phyloP scores from a whole-genome alignment of 2,797 vertebrate genomes.

The Sphenopsis melanotis region DNA sequence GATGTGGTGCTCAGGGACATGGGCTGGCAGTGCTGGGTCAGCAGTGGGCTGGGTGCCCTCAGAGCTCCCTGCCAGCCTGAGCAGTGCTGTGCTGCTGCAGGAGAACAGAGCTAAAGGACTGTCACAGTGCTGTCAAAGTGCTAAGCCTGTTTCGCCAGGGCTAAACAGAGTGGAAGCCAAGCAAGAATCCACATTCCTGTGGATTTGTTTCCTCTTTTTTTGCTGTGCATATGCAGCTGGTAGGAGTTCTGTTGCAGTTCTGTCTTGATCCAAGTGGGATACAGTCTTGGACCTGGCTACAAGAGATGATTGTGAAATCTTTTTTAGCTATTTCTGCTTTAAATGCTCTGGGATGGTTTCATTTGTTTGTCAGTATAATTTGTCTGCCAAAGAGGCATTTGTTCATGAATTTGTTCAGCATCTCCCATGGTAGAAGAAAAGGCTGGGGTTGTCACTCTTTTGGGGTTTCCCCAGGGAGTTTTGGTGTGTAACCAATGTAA shows the following conservation, averaged over 20 bases:
- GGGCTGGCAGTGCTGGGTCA: not conserved
- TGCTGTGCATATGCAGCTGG: fast-evolving
- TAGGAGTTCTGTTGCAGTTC: not conserved
- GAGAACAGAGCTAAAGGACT: not conserved
- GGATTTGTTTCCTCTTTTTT: not conserved
- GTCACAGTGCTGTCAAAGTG: fast-evolving
- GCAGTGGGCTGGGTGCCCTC: fast-evolving
- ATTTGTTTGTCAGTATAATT: not conserved
- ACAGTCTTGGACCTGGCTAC: not conserved
- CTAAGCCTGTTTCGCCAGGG: not conserved
- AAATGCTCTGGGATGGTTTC: not conserved
- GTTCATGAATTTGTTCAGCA: not conserved
- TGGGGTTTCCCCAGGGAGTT: not conserved
- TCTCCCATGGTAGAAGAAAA: not conserved
- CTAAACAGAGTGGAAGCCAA: not conserved
- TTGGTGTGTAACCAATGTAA: constrained; percentile 10
- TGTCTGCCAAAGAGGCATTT: not conserved
- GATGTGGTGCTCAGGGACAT: fast-evolving
- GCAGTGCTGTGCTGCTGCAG: not conserved
- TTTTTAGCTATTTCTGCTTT: not conserved
- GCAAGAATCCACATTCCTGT: not conserved
- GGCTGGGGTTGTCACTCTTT: not conserved
- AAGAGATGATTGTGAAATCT: not conserved
- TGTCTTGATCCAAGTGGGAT: not conserved
- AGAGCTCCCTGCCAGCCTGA: not conserved